A percentile compares a stretch with the other conserved stretches of the same genome.
These are phyloP conservation scores for Zoanthus gigantus DNA, from an alignment of 92 coral and sea anemone species.

Conservation along the genomic window DNA sequence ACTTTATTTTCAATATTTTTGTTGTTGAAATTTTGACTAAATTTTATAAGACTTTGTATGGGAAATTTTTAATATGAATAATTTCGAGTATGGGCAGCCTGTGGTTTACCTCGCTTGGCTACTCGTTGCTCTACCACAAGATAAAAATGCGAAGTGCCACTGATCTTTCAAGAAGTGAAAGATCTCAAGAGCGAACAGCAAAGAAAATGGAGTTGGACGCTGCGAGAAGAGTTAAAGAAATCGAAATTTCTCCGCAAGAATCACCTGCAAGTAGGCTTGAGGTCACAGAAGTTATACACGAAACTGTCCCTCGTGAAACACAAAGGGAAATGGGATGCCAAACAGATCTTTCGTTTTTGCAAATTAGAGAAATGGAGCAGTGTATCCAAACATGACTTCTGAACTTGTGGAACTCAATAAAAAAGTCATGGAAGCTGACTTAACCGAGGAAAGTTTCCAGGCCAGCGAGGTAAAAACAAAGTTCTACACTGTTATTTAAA, in stretches of 20 bases:
- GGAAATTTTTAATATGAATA: too few species aligned
- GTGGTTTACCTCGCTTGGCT: too few species aligned
- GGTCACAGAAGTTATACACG: not conserved
- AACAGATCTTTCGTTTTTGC: not conserved
- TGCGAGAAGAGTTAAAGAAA: not conserved
- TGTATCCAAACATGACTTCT: slow-evolving; percentile 41
- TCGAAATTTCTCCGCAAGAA: not conserved
- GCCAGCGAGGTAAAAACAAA: slow-evolving; percentile 40
- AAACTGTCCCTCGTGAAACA: not conserved
- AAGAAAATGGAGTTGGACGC: slow-evolving; percentile 10
- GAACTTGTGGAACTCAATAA: slow-evolving; percentile 32
- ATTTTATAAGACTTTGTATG: too few species aligned
- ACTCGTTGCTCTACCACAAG: not conserved
- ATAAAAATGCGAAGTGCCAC: slow-evolving; percentile 28
- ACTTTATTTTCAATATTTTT: too few species aligned
- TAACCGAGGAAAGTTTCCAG: slow-evolving; percentile 44
- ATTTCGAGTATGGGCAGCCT: too few species aligned
- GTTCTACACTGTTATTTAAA: slow-evolving; percentile 41
- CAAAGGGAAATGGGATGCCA: slow-evolving; percentile 16
- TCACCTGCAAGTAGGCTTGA: not conserved
- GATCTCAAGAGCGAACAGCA: slow-evolving; percentile 20
- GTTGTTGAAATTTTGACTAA: too few species aligned
- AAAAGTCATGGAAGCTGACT: slow-evolving; percentile 38
- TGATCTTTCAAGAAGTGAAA: slow-evolving; percentile 33
- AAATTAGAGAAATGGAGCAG: slow-evolving; percentile 10